These are phyloP conservation scores for Cryptomyrus ogoouensis DNA, from an alignment of 2,113 vertebrate genomes.

Conservation along the genomic window DNA sequence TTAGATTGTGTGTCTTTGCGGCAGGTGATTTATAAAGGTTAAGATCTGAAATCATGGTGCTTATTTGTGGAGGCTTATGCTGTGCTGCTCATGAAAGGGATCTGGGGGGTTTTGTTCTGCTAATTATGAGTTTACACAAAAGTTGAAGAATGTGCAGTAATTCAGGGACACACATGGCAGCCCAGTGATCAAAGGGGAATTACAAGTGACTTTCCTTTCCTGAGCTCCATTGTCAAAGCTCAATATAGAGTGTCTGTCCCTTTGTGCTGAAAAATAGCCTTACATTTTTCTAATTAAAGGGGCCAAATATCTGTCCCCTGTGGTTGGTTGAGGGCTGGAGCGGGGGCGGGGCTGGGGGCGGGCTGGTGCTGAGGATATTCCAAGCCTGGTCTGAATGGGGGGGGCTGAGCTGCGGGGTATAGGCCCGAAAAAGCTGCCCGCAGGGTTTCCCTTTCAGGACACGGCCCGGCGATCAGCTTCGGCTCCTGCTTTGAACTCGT, in stretches of 20 bases:
- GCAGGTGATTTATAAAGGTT: neutral
- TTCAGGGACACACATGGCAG: conserved; percentile 21
- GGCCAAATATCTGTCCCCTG: neutral
- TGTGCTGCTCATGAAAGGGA: neutral
- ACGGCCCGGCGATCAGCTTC: conserved; percentile 35
- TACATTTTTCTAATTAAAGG: conserved; percentile 31
- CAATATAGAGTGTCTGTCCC: conserved; percentile 25
- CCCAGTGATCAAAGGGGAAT: conserved; percentile 25
- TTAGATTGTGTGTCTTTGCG: neutral
- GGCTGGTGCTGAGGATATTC: neutral
- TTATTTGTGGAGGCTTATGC: neutral
- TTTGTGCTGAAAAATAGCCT: conserved; percentile 23
- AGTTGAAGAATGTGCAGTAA: conserved; percentile 24
- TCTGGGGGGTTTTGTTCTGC: conserved; percentile 12
- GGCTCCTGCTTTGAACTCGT: conserved; percentile 42
- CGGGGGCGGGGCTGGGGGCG: neutral
- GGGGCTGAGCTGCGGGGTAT: neutral
- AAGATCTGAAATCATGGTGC: neutral
- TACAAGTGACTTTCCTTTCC: conserved; percentile 27
- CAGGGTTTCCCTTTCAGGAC: conserved; percentile 9
- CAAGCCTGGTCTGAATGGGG: conserved; percentile 11
- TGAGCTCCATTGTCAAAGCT: conserved; percentile 20
- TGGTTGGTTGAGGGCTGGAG: neutral
- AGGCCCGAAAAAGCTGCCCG: neutral
- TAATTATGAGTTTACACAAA: conserved; percentile 29